Evolutionary conservation across 1,140 invertebrate genomes (phyloP), one percentile per base, ranked within the genome.

Genomic region (Anadara kagoshimensis): DNA sequence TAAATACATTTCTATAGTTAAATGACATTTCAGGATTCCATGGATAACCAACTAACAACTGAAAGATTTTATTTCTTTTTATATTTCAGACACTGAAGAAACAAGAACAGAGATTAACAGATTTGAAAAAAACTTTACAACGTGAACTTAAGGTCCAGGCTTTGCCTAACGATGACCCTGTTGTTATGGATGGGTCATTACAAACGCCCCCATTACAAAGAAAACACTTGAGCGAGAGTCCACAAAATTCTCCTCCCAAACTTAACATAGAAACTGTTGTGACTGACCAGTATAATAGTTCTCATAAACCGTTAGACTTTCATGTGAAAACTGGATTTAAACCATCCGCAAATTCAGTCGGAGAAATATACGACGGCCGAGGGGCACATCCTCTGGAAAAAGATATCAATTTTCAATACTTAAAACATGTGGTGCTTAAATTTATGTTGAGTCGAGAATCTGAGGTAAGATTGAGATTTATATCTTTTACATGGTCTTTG

Each of bases 371-470:
- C 7, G 29, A 14, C 67, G 78, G 36, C 5, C 54, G 14, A 64
- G n/a, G 20, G 16, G 41, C 44, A 44, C 67, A 26, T 18, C 47
- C 43, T 12, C 62, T 86, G 36, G 94, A 95, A 79, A 93, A 85
- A 57, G 87, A 88, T 58, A 75, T 96, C 51, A 96, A 95, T 88
- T 93, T 94, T 82, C 93, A 94, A 85, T 97, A 97, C 89, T 90
- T 97, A 63, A 97, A 97, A 85, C 95, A 97, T 89, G 96, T 97
- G 70, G 93, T 98, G 64, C 93, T 98, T 8, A 96, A 97, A 86
- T 97, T 97, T 89, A 90, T 97, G 78, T 95, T 96, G 0, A 95
- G 95, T 83, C 91, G 94, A 79, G 96, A 94, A 86, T 91, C 92
- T 76, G 93, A 97, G 92, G 93, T 94, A 81, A 86, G 83, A 78